These are phyloP conservation scores for Dolichotis patagonum DNA, from an alignment of 2,113 vertebrate species.

Conservation along the genomic window DNA sequence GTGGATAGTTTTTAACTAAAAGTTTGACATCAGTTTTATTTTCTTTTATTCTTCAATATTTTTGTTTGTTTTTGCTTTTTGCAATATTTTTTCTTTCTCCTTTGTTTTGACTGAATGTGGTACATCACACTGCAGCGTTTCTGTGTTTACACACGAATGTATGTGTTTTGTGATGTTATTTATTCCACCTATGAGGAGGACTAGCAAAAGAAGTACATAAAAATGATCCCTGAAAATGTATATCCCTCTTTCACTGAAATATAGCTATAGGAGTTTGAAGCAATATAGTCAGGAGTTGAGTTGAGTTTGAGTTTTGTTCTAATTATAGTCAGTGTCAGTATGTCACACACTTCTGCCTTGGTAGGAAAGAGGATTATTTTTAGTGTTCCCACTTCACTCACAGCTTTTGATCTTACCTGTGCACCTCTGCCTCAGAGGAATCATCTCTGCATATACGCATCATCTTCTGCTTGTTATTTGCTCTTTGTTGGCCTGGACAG, in stretches of 20 bases:
- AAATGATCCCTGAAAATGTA: neutral
- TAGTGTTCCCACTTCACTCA: neutral
- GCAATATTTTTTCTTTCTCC: neutral
- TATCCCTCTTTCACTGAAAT: neutral
- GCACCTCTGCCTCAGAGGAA: neutral
- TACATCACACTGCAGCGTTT: neutral
- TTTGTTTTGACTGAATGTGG: neutral
- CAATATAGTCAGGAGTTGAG: neutral
- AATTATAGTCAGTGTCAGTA: neutral
- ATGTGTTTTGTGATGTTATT: neutral
- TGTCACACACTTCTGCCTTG: neutral
- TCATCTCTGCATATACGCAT: rapidly evolving
- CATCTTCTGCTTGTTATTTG: neutral
- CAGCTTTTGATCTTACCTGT: neutral
- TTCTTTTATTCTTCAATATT: neutral
- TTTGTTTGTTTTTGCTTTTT: too few species aligned
- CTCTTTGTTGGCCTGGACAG: neutral
- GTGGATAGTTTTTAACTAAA: neutral
- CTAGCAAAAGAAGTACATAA: neutral
- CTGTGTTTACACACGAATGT: neutral
- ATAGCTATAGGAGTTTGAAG: neutral
- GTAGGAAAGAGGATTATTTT: neutral
- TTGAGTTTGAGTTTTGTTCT: neutral
- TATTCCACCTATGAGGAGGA: neutral
- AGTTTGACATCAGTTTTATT: neutral